These are phyloP conservation scores for Gymnoscopelus braueri DNA, from an alignment of 2,797 vertebrate genomes.

Conservation along the genomic window DNA sequence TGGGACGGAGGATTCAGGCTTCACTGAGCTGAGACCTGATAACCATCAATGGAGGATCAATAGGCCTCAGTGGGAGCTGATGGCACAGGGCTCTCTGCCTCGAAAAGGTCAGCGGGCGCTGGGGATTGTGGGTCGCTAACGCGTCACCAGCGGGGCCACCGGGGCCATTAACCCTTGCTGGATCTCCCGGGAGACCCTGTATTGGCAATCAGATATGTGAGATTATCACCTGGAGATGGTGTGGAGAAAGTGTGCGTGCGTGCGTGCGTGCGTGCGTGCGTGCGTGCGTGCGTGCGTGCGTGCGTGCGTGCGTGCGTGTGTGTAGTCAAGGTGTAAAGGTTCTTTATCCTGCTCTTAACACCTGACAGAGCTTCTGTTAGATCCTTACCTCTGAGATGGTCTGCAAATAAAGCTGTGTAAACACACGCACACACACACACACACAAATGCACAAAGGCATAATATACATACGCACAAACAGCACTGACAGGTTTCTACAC, in stretches of 20 bases:
- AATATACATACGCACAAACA: background rate
- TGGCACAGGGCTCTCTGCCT: constrained; percentile 22
- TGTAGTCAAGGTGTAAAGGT: constrained; percentile 40
- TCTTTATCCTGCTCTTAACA: constrained; percentile 54
- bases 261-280: constrained; percentile 17
- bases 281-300: background rate
- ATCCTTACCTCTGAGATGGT: constrained; percentile 32
- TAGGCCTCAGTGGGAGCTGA: constrained; percentile 57
- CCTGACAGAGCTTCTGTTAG: constrained; percentile 35
- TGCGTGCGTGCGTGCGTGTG: constrained; percentile 15
- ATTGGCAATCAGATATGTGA: constrained; percentile 54
- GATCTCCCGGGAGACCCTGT: constrained; percentile 36
- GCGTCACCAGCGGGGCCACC: constrained; percentile 51
- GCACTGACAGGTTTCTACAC: too few species aligned
- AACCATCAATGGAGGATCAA: constrained; percentile 61
- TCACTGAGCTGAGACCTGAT: constrained; percentile 51
- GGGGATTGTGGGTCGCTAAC: constrained; percentile 46
- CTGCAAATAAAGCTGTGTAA: constrained; percentile 15
- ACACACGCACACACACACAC: background rate
- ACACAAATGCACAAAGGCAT: background rate
- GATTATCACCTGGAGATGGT: constrained; percentile 36
- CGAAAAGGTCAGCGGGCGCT: constrained; percentile 42
- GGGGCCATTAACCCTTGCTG: constrained; percentile 51
- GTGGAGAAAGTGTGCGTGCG: background rate
- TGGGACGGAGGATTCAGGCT: constrained; percentile 36